These are phyloP conservation scores for Trimorus sp. DNA, from an alignment of 2,888 invertebrate genomes.

Conservation along the genomic window DNA sequence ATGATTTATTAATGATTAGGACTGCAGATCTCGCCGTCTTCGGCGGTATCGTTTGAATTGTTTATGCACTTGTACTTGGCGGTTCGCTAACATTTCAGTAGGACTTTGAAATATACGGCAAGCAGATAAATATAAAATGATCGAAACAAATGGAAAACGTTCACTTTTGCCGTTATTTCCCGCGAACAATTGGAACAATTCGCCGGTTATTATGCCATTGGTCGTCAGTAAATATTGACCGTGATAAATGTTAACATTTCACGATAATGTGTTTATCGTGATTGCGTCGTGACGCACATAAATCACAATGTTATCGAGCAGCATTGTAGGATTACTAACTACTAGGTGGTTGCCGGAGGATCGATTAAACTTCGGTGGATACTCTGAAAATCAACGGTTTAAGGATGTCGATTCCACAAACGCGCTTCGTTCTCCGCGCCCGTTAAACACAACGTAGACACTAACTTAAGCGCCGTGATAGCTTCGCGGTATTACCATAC, in stretches of 20 bases:
- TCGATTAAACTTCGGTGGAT: conserved; percentile 18
- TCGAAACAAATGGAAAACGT: conserved; percentile 11
- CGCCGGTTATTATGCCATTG: conserved; percentile 44
- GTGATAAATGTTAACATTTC: conserved; percentile 57
- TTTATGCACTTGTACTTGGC: too few species aligned
- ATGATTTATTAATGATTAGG: too few species aligned
- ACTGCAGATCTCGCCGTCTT: too few species aligned
- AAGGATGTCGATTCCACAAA: too few species aligned
- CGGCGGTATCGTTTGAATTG: too few species aligned
- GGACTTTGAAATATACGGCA: conserved; percentile 7
- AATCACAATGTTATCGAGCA: conserved; percentile 42
- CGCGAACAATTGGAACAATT: conserved; percentile 46
- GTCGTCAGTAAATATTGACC: conserved; percentile 59
- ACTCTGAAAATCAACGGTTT: neutral
- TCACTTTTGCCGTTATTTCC: conserved; percentile 30
- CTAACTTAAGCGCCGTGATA: too few species aligned
- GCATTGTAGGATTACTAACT: conserved; percentile 26
- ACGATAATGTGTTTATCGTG: conserved; percentile 58
- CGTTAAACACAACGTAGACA: too few species aligned
- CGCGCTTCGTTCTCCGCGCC: too few species aligned
- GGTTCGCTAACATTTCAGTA: conserved; percentile 3
- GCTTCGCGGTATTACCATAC: too few species aligned
- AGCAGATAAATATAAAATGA: conserved; percentile 16
- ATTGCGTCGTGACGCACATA: conserved; percentile 45
- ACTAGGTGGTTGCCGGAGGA: conserved; percentile 19